Evolutionary conservation across 2,888 invertebrate species (phyloP), one percentile per base, ranked within the genome.

Genomic region (Labia minor): DNA sequence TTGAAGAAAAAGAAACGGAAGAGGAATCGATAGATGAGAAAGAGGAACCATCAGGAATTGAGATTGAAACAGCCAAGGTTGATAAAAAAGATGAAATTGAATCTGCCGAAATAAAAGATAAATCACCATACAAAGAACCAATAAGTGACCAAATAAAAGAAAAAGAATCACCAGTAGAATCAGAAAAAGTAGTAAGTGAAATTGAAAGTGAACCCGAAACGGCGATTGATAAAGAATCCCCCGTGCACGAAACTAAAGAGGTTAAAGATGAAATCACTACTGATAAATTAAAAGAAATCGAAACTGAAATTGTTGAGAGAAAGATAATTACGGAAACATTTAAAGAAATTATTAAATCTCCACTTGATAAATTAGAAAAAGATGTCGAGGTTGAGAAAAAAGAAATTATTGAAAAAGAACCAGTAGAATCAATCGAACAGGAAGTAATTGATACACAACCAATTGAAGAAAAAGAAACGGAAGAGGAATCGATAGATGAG

Each of bases 371-470:
- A n/a, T n/a, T n/a, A n/a, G n/a, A n/a, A n/a, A n/a, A n/a, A n/a
- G n/a, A n/a, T n/a, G n/a, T n/a, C n/a, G n/a, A n/a, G n/a, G n/a
- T n/a, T n/a, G n/a, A n/a, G n/a, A n/a, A n/a, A n/a, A n/a, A n/a
- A n/a, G n/a, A n/a, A n/a, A n/a, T n/a, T 8, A 11, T 33, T 33
- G 11, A 33, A 33, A 11, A 33, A 33, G 33, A 33, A 11, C 6
- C 6, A 33, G 33, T 8, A 33, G 33, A 6, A 33, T 11, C 33
- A 8, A 33, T 33, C 33, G 33, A 33, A 8, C 33, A 33, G 11
- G 11, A 33, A 33, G n/a, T n/a, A n/a, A 6, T 33, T 33, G 33
- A 33, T 33, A 33, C 61, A 61, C 37, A 72, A 73, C 70, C 61
- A 66, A 68, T 63, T 65, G 63, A 67, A 65, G 63, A 1, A 68